Percentiles rank a stretch among this genome's conserved stretches.
These are phyloP conservation scores for Choristoneura rosaceana DNA, from an alignment of 2,888 invertebrate genomes.

Conservation along the genomic window DNA sequence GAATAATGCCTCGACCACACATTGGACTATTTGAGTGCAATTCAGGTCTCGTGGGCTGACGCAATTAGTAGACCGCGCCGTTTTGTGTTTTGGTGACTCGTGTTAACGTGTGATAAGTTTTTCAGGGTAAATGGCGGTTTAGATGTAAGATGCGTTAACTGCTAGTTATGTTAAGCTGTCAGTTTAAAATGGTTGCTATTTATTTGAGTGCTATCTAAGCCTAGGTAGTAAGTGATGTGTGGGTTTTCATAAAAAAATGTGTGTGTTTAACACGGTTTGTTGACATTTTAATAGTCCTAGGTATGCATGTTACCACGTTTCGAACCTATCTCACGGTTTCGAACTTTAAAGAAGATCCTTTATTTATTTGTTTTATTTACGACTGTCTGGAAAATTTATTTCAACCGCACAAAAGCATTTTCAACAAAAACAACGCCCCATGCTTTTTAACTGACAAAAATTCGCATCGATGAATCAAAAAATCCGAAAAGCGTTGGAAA, in stretches of 20 bases:
- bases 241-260: too few relatives aligned
- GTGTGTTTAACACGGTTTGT: too few relatives aligned
- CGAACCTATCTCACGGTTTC: too few relatives aligned
- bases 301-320: too few relatives aligned
- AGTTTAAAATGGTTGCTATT: too few relatives aligned
- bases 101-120: background rate
- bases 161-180: background rate
- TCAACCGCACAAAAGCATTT: background rate
- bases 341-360: too few relatives aligned
- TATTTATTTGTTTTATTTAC: too few relatives aligned
- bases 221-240: too few relatives aligned
- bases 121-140: slow-evolving; percentile 23
- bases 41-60: slow-evolving; percentile 33
- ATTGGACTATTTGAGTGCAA: slow-evolving; percentile 40
- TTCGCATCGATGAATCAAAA: background rate
- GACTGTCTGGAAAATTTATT: too few relatives aligned
- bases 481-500: slow-evolving; percentile 31
- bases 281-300: too few relatives aligned
- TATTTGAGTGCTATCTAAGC: too few relatives aligned
- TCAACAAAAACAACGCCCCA: background rate
- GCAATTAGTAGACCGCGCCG: slow-evolving; percentile 38
- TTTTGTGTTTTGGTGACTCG: slow-evolving; percentile 4
- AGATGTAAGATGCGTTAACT: slow-evolving; percentile 1
- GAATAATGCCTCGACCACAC: slow-evolving; percentile 40
- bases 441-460: background rate